phyloP scores from a whole-genome alignment of 1,140 invertebrate genomes.

The Sycophila sp. region DNA sequence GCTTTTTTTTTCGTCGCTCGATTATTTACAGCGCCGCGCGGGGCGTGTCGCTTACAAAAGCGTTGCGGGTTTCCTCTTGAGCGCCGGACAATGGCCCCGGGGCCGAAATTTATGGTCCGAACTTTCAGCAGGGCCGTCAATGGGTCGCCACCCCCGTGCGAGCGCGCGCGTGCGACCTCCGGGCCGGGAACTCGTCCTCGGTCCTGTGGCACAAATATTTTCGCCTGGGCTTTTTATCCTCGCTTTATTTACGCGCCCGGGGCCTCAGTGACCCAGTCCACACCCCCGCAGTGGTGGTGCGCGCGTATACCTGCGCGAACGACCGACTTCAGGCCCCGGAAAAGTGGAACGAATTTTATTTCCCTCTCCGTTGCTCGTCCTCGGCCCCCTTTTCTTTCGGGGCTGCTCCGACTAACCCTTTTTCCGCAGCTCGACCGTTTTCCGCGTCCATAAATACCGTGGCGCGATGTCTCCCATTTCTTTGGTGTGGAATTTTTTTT shows the following conservation, averaged over 20 bases:
- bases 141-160: conserved; percentile 40
- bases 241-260: conserved; percentile 53
- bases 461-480: neutral
- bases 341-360: conserved; percentile 32
- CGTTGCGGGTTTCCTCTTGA: conserved; percentile 66
- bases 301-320: neutral
- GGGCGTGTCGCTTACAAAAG: conserved; percentile 60
- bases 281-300: conserved; percentile 32
- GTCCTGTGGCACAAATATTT: conserved; percentile 55
- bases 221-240: conserved; percentile 54
- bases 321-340: neutral
- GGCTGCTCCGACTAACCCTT: neutral
- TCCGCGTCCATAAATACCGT: neutral
- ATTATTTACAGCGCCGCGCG: too few relatives aligned
- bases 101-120: conserved; percentile 64
- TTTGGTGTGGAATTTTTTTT: neutral
- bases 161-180: neutral
- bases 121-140: conserved; percentile 68
- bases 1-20: too few relatives aligned
- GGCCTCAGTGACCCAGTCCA: conserved; percentile 52
- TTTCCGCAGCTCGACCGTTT: neutral
- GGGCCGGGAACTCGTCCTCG: neutral
- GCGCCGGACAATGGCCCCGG: conserved; percentile 60
- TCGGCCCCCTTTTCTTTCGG: neutral
- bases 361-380: conserved; percentile 1